Base-by-base conservation (phyloP, 2,113 vertebrate genomes). In the Carassius auratus region DNA sequence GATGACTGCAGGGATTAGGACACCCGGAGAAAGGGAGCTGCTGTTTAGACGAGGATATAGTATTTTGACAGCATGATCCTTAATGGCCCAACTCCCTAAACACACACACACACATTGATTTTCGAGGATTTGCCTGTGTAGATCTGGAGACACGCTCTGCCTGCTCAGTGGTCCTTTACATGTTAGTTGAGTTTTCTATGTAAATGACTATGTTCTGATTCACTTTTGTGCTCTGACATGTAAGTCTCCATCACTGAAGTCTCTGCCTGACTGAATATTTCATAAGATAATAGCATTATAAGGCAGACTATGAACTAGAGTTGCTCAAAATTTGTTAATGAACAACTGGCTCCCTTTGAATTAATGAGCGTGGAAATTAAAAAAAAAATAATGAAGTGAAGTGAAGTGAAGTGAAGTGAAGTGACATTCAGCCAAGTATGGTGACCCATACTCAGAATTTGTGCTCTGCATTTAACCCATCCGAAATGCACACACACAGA, bases 41-140 rank as follows among this genome's bases (percentile, higher is more conserved):
- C 84, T 94, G 93, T 94, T 94, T 93, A 90, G 84, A 91, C 87
- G 92, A 86, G 90, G 92, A 93, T 93, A 86, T 90, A 64, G 86
- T 89, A 89, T 92, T 93, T 92, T 90, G 94, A 93, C 91, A 93
- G 80, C 89, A 81, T 77, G 88, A 90, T 91, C 84, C 81, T 59
- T 52, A 86, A 71, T 88, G 83, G 74, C 17, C 30, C 81, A 57
- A 30, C 52, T 23, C 19, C 42, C 13, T 57, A 48, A 71, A 42
- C 50, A 77, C 83, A 83, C 78, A 74, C 50, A 42, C 14, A 38
- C 36, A 57, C 55, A 86, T 88, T 85, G 89, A 91, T 89, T 88
- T 84, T 4, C 1, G 12, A 71, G 71, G 76, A 81, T 84, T 88
- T 88, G 48, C 30, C 73, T 55, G 74, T 42, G 57, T n/a, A 55